Evolutionary conservation across 2,888 invertebrate genomes (phyloP).

Genomic region (Eledona agricola): DNA sequence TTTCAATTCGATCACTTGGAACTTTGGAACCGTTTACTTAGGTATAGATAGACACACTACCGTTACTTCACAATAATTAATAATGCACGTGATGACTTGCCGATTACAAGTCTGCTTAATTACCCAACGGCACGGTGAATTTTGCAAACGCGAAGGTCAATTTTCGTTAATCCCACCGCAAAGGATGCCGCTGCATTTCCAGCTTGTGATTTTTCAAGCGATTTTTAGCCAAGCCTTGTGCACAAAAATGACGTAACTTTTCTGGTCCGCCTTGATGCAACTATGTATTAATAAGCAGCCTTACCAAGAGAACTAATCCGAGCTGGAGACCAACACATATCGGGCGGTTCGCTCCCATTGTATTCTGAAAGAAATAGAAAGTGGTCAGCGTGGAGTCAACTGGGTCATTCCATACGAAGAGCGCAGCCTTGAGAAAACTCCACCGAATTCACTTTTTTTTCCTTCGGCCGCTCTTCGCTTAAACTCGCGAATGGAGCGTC

Average conservation of each 20-base stretch:
- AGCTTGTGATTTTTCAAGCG: too few species aligned
- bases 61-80: too few species aligned
- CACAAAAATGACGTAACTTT: slow-evolving; percentile 44
- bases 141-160: too few species aligned
- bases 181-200: too few species aligned
- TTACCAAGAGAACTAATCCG: slow-evolving; percentile 48
- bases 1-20: too few species aligned
- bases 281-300: too few species aligned
- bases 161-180: too few species aligned
- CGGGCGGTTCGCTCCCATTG: slow-evolving; percentile 47
- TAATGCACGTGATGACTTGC: too few species aligned
- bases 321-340: slow-evolving; percentile 40
- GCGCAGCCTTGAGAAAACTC: slow-evolving; percentile 41
- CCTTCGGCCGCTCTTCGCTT: not conserved
- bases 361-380: slow-evolving; percentile 54
- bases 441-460: slow-evolving; percentile 36
- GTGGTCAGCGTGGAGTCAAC: slow-evolving; percentile 47
- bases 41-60: too few species aligned
- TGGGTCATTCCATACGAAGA: slow-evolving; percentile 43
- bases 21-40: too few species aligned
- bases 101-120: too few species aligned
- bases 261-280: slow-evolving; percentile 43
- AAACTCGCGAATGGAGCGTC: not conserved
- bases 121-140: too few species aligned
- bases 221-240: slow-evolving; percentile 28